phyloP scores from a whole-genome alignment of 37 sponge, comb jelly and placozoan species.

The Bolinopsis microptera region DNA sequence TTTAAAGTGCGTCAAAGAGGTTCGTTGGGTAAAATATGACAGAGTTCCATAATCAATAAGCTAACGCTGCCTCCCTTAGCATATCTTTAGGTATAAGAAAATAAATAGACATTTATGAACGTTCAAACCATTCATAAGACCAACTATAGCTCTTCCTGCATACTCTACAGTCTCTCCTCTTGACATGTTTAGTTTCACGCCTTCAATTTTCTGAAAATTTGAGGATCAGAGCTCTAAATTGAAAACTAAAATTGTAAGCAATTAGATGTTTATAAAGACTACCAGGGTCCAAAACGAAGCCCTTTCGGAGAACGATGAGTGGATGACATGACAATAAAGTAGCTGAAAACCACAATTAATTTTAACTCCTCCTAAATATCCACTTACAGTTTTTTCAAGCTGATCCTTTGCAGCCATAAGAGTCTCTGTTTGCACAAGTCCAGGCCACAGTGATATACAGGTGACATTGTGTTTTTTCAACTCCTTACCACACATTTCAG shows the following conservation, averaged over 20 bases:
- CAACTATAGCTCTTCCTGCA: slow-evolving; percentile 16
- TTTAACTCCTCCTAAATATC: no score
- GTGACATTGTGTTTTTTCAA: slow-evolving; percentile 53
- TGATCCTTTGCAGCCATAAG: neutral
- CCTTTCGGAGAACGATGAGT: no score
- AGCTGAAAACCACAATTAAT: no score
- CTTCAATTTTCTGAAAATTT: neutral
- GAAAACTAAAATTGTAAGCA: no score
- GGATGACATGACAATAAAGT: no score
- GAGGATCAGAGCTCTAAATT: no score
- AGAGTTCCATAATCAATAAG: no score
- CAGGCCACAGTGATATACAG: slow-evolving; percentile 61
- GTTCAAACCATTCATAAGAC: slow-evolving; percentile 29
- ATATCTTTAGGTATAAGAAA: neutral
- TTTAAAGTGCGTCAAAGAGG: no score
- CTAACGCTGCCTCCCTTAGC: no score
- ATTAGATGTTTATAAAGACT: no score
- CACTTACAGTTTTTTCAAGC: neutral
- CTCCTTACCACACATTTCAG: slow-evolving; percentile 51
- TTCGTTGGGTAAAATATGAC: no score
- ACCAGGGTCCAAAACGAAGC: no score
- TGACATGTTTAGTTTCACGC: neutral
- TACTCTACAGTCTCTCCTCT: slow-evolving; percentile 57
- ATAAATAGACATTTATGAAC: neutral
- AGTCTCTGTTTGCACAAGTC: slow-evolving; percentile 62